Percentiles rank a stretch among this genome's conserved stretches.
These are phyloP conservation scores for Sussaba pulchella DNA, from an alignment of 2,888 invertebrate species.

Conservation along the genomic window DNA sequence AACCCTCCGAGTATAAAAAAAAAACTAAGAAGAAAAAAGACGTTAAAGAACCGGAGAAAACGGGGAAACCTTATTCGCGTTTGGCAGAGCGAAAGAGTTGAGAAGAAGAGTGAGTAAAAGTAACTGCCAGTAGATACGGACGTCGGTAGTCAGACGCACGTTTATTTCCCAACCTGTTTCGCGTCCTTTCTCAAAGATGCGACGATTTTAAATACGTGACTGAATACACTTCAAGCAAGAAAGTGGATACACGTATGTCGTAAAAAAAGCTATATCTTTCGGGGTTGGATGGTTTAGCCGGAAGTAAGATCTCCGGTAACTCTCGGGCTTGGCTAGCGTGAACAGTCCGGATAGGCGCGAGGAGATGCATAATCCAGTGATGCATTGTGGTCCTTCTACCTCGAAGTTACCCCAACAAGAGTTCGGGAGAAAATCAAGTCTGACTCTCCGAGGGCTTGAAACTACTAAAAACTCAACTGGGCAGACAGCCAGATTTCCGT, in stretches of 20 bases:
- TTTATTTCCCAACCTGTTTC: conserved; percentile 32
- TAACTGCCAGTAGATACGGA: conserved; percentile 49
- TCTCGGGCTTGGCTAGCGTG: conserved; percentile 14
- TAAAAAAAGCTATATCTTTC: conserved; percentile 25
- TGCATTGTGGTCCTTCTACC: not conserved
- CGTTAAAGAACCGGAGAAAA: not conserved
- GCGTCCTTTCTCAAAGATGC: conserved; percentile 21
- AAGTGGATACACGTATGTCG: conserved; percentile 22
- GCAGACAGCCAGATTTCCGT: not conserved
- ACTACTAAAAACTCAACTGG: not conserved
- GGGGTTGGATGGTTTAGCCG: conserved; percentile 16
- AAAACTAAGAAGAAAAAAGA: not conserved
- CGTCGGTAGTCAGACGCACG: conserved; percentile 60
- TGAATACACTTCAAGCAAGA: conserved; percentile 27
- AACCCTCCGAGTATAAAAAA: conserved; percentile 10
- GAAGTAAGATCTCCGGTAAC: conserved; percentile 33
- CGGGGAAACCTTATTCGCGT: conserved; percentile 40
- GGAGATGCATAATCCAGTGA: conserved; percentile 24
- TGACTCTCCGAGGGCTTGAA: not conserved
- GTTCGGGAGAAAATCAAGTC: not conserved
- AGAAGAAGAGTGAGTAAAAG: conserved; percentile 33
- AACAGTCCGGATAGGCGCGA: not conserved
- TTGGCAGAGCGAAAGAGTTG: conserved; percentile 54
- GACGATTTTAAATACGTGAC: not conserved
- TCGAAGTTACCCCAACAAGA: not conserved